These are phyloP conservation scores for Colletes gigas DNA, from an alignment of 1,140 invertebrate genomes.

Conservation along the genomic window DNA sequence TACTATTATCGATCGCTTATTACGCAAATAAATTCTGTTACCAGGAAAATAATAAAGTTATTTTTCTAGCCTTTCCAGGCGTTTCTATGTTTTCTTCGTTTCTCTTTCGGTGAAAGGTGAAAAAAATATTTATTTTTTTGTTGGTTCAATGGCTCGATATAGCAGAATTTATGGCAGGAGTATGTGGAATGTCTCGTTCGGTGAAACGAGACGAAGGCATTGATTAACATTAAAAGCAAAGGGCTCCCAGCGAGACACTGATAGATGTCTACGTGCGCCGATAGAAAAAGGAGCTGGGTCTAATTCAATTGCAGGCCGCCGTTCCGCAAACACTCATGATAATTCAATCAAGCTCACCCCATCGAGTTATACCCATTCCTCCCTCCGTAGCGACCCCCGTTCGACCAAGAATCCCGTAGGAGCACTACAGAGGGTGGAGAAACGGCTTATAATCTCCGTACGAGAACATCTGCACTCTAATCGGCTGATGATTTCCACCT, in stretches of 20 bases:
- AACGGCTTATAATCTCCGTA: conserved; percentile 76
- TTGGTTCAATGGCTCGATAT: no score
- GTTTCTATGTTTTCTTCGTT: no score
- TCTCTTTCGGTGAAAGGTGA: no score
- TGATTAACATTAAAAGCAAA: conserved; percentile 37
- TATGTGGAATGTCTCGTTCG: neutral
- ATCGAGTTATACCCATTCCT: conserved; percentile 55
- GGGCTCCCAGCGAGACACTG: conserved; percentile 57
- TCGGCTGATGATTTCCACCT: conserved; percentile 77
- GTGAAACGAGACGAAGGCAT: conserved; percentile 28
- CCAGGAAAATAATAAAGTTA: no score
- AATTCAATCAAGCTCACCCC: conserved; percentile 79
- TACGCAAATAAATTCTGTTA: no score
- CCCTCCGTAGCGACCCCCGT: conserved; percentile 23
- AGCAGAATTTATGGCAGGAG: no score
- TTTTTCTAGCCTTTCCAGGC: no score
- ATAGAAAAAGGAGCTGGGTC: conserved; percentile 67
- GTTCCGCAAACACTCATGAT: conserved; percentile 81
- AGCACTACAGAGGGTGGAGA: conserved; percentile 55
- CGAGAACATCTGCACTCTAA: conserved; percentile 81
- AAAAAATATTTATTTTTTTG: no score
- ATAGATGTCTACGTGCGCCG: conserved; percentile 69
- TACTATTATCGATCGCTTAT: no score
- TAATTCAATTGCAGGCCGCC: conserved; percentile 80
- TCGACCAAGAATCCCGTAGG: conserved; percentile 55